These are phyloP conservation scores for Sinodicranocentrus sp. DNA, from an alignment of 2,888 invertebrate genomes.

Conservation along the genomic window DNA sequence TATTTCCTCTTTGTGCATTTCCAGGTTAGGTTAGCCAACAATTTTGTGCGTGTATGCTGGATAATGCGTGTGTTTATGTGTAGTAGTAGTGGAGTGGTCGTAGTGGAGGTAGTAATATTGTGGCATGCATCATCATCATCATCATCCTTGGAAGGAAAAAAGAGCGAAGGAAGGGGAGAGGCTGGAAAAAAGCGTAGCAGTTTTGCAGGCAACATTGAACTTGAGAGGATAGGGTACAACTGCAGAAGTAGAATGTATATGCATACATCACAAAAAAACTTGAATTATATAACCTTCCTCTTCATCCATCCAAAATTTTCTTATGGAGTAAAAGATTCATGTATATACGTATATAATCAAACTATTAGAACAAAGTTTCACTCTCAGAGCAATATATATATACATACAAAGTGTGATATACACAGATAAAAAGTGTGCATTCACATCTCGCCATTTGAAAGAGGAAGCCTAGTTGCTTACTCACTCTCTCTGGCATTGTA, in stretches of 20 bases:
- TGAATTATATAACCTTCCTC: too few relatives aligned
- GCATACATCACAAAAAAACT: background rate
- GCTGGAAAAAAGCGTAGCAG: constrained; percentile 34
- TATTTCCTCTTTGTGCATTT: constrained; percentile 31
- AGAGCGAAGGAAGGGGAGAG: constrained; percentile 29
- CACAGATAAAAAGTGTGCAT: too few relatives aligned
- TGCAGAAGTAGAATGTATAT: background rate
- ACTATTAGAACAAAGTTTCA: too few relatives aligned
- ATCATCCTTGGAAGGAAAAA: background rate
- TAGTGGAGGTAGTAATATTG: constrained; percentile 24
- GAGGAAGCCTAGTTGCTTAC: too few relatives aligned
- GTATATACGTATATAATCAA: too few relatives aligned
- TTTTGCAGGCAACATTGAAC: constrained; percentile 50
- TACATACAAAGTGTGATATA: too few relatives aligned
- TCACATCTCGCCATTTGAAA: too few relatives aligned
- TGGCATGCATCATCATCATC: constrained; percentile 11
- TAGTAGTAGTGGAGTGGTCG: constrained; percentile 1
- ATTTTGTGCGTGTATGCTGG: constrained; percentile 28
- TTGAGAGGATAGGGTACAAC: constrained; percentile 43
- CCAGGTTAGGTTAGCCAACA: constrained; percentile 25
- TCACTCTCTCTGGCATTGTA: background rate
- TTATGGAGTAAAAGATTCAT: too few relatives aligned
- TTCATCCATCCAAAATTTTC: too few relatives aligned
- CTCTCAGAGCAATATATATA: too few relatives aligned
- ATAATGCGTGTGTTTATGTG: constrained; percentile 20